Percentiles rank a stretch among this genome's conserved stretches.
Evolutionary conservation across 2,797 vertebrate genomes (phyloP).

Genomic region (Lateolabrax maculatus): DNA sequence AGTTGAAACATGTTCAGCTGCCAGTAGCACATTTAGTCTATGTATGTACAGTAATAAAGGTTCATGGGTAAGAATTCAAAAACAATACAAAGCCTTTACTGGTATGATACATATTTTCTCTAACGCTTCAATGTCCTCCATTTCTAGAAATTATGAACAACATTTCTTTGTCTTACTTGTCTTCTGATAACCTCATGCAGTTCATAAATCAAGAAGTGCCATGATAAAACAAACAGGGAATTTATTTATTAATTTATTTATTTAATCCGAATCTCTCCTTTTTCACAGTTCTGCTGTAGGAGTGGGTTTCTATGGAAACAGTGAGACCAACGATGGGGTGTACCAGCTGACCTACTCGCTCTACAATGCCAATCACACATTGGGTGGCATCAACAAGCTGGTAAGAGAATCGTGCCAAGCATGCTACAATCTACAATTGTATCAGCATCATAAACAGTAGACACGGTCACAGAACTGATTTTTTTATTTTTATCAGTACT

Average conservation of each 20-base stretch:
- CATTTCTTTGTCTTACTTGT: slow-evolving; percentile 13
- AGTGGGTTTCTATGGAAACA: slow-evolving; percentile 98
- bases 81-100: neutral
- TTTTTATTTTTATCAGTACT: neutral
- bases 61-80: neutral
- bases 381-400: slow-evolving; percentile 89
- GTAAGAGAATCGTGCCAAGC: slow-evolving; percentile 82
- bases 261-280: slow-evolving; percentile 42
- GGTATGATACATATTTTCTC: neutral
- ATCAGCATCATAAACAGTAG: slow-evolving; percentile 10
- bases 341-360: slow-evolving; percentile 96
- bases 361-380: slow-evolving; percentile 93
- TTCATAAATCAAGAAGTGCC: neutral
- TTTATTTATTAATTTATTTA: slow-evolving; percentile 37
- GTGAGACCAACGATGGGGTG: slow-evolving; percentile 95
- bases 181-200: slow-evolving; percentile 9
- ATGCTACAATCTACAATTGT: neutral
- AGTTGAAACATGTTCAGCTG: slow-evolving; percentile 5
- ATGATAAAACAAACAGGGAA: slow-evolving; percentile 9
- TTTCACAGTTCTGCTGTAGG: slow-evolving; percentile 90
- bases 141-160: slow-evolving; percentile 15
- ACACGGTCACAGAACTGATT: neutral
- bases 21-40: neutral
- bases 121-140: slow-evolving; percentile 15
- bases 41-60: neutral